phyloP scores from a whole-genome alignment of 2,797 vertebrate genomes.

The Chromobotia macracanthus region DNA sequence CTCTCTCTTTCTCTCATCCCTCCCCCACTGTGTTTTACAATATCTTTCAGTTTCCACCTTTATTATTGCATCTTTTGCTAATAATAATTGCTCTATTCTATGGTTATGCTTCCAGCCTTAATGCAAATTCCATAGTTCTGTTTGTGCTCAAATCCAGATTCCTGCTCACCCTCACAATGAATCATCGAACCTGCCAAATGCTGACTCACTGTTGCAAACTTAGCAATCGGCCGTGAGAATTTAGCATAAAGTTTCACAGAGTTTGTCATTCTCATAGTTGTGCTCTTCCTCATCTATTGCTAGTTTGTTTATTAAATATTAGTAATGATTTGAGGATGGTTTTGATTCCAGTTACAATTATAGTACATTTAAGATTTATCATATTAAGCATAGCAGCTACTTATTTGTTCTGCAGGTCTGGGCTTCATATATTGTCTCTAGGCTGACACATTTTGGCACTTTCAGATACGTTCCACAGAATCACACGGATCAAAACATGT shows the following conservation, averaged over 20 bases:
- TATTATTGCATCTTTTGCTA: neutral
- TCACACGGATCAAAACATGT: neutral
- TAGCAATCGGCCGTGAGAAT: neutral
- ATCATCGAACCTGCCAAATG: conserved; percentile 22
- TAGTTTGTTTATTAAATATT: too few species aligned
- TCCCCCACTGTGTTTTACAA: neutral
- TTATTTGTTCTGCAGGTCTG: too few species aligned
- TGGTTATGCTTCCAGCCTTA: neutral
- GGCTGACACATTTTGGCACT: too few species aligned
- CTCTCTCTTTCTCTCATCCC: neutral
- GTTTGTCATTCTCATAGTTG: neutral
- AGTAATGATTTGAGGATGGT: too few species aligned
- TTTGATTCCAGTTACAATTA: too few species aligned
- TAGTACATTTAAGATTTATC: too few species aligned
- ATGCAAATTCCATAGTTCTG: neutral
- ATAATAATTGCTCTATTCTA: neutral
- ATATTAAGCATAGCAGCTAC: too few species aligned
- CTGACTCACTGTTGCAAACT: conserved; percentile 38
- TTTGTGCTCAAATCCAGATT: neutral
- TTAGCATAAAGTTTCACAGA: neutral
- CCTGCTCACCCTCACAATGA: neutral
- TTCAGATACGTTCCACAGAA: neutral
- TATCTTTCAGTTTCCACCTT: neutral
- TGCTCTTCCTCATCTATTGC: neutral
- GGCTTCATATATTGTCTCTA: too few species aligned